Conservation (phyloP, 2,797 vertebrate genomes). For the Sphenodon punctatus region DNA sequence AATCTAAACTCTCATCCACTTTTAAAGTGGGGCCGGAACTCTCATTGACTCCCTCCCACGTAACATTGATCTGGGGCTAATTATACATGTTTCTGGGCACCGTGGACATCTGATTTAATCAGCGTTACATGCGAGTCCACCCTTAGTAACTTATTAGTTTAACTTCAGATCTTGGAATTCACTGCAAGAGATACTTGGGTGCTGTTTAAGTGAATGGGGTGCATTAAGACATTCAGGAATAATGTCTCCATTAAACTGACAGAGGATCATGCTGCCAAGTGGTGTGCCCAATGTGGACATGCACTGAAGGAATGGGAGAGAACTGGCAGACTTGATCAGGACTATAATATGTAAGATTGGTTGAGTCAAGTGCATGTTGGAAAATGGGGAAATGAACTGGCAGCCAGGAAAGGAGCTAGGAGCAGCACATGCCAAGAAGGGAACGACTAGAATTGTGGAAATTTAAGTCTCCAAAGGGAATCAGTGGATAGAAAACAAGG, state of each 20-base stretch:
- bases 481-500: background rate
- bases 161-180: background rate
- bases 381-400: background rate
- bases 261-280: too few species aligned
- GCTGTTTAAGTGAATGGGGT: background rate
- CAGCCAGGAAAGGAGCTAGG: accelerated
- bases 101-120: too few species aligned
- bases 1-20: background rate
- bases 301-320: background rate
- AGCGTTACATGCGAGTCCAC: too few species aligned
- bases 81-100: too few species aligned
- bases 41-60: too few species aligned
- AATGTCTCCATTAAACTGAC: too few species aligned
- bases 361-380: background rate
- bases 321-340: too few species aligned
- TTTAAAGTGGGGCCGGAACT: too few species aligned
- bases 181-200: background rate
- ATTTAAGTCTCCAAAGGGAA: background rate
- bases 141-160: background rate
- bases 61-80: too few species aligned
- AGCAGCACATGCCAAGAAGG: background rate
- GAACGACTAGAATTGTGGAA: background rate
- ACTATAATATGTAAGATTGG: background rate
- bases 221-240: too few species aligned
- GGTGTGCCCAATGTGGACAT: background rate